These are phyloP conservation scores for Atethmia centrago DNA, from an alignment of 2,888 invertebrate species.

Conservation along the genomic window DNA sequence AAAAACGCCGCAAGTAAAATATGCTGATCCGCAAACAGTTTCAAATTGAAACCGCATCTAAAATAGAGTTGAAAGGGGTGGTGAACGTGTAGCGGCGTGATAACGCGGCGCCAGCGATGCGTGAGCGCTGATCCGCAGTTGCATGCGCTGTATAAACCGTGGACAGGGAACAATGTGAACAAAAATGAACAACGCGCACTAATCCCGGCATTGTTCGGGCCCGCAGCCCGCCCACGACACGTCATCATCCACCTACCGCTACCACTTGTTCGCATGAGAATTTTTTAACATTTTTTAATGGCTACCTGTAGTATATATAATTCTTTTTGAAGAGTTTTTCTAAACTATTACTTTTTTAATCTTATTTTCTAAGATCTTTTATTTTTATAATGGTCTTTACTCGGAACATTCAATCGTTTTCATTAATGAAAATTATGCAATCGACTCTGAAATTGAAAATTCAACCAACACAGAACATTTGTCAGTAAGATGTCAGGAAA, in stretches of 20 bases:
- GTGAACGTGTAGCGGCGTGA: constrained; percentile 81
- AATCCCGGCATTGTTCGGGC: constrained; percentile 82
- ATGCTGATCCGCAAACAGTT: constrained; percentile 86
- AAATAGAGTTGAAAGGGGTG: constrained; percentile 83
- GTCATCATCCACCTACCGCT: constrained; percentile 66
- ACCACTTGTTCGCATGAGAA: constrained; percentile 67
- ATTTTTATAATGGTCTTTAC: neutral
- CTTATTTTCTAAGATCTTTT: neutral
- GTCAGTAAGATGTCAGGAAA: constrained; percentile 10
- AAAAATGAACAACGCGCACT: constrained; percentile 80
- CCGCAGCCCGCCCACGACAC: constrained; percentile 54
- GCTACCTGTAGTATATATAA: constrained; percentile 52
- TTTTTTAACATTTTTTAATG: constrained; percentile 55
- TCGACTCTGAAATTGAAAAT: neutral
- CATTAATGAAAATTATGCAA: neutral
- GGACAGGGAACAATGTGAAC: constrained; percentile 78
- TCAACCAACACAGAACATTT: neutral
- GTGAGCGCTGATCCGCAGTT: constrained; percentile 77
- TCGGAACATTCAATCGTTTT: neutral
- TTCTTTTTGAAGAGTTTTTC: neutral
- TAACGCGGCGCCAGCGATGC: constrained; percentile 81
- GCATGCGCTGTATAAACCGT: constrained; percentile 76
- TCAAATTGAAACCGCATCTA: constrained; percentile 83
- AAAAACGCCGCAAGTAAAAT: constrained; percentile 82
- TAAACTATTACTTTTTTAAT: neutral